A percentile compares a stretch with the other conserved stretches of the same genome.
These are phyloP conservation scores for Patiria miniata DNA, from an alignment of 35 echinoderm and acorn worm genomes.

Conservation along the genomic window DNA sequence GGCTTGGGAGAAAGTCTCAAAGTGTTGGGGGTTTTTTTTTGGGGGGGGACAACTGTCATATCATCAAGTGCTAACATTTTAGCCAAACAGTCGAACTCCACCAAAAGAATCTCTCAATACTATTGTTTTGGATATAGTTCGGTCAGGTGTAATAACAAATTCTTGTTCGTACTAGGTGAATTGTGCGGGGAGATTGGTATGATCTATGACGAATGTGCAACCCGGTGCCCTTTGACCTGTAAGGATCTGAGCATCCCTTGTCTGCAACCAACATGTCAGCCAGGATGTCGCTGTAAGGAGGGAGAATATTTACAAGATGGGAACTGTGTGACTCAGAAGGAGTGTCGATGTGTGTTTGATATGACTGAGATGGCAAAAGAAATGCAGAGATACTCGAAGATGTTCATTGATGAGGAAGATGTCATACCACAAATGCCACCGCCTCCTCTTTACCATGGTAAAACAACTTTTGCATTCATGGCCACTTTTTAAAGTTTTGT, in stretches of 20 bases:
- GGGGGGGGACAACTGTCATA: too few species aligned
- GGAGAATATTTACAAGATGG: constrained; percentile 54
- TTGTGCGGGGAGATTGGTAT: constrained; percentile 4
- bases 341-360: constrained; percentile 56
- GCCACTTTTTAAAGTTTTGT: too few species aligned
- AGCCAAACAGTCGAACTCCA: too few species aligned
- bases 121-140: too few species aligned
- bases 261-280: constrained; percentile 21
- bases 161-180: not conserved
- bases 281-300: constrained; percentile 61
- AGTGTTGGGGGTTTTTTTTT: too few species aligned
- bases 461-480: too few species aligned
- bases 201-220: constrained; percentile 48
- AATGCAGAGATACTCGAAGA: not conserved
- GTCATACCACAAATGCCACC: not conserved
- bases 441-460: not conserved
- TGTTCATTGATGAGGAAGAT: constrained; percentile 36
- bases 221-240: constrained; percentile 49
- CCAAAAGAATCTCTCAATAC: too few species aligned
- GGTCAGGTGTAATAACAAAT: too few species aligned
- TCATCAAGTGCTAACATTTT: too few species aligned
- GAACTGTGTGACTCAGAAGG: constrained; percentile 32
- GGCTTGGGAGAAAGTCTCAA: too few species aligned
- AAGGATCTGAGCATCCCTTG: constrained; percentile 27
- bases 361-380: not conserved